Base-by-base conservation (phyloP, 2,113 vertebrate genomes). In the Lanius collurio region DNA sequence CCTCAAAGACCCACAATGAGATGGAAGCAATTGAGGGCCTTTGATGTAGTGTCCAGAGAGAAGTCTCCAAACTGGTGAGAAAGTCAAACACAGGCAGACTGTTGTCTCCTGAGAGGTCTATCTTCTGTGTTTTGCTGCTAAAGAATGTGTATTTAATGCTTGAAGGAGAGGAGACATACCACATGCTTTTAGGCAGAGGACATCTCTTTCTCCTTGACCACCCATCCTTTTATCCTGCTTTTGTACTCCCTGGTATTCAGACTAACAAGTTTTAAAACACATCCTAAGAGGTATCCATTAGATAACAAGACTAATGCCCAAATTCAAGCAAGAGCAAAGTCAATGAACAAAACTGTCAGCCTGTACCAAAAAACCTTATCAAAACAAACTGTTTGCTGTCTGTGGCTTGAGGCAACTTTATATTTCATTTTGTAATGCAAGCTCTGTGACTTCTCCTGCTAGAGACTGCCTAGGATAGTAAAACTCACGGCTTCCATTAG, bases 361-460 rank as follows among this genome's bases (percentile, higher is more conserved):
- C 50, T 59, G 19, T 83, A 55, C 59, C 68, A 22, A 83, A 89
- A 89, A 87, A 67, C 52, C 35, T 83, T 57, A 77, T 47, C 67
- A 90, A 87, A 94, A 83, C 62, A 95, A 93, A 91, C 62, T 74
- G 74, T 47, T 89, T 39, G 24, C 47, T 79, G 46, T 47, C 84
- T 70, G 21, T 39, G 20, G 50, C 67, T 93, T 49, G 49, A 89
- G n/a, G 56, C 42, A 87, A 65, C 50, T 87, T 74, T 93, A 13
- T 90, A 63, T 91, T 86, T 77, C 27, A 86, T 85, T 73, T 41
- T 62, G 24, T 19, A 89, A 27, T 42, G 15, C 18, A 69, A 78
- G 37, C 18, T 71, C n/a, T 79, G 28, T 28, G 31, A 49, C 74
- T 49, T 87, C 28, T 70, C 41, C 35, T 30, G 57, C 83, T 90